phyloP scores from a whole-genome alignment of 2,888 invertebrate species.

The Protodeltote pygarga region DNA sequence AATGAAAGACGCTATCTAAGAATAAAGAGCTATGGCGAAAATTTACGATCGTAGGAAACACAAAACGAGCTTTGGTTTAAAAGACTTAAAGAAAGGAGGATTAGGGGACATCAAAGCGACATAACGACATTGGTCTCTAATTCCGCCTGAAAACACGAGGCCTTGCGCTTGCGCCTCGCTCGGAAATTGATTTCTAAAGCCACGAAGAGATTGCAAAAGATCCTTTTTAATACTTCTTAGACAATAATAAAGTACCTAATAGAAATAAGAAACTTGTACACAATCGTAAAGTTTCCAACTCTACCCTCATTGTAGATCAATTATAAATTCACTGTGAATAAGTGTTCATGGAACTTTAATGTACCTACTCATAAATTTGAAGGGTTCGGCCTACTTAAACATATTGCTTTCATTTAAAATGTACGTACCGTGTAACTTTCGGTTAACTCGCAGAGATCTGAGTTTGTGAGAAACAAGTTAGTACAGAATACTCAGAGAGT shows the following conservation, averaged over 20 bases:
- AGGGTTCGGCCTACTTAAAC: constrained; percentile 42
- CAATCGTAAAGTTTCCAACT: neutral
- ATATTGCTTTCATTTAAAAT: constrained; percentile 57
- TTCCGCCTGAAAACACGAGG: no score
- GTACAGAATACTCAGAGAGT: constrained; percentile 13
- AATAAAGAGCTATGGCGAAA: no score
- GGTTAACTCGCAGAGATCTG: constrained; percentile 28
- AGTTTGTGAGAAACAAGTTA: constrained; percentile 39
- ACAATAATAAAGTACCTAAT: constrained; percentile 1
- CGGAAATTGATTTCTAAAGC: no score
- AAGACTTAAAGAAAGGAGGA: no score
- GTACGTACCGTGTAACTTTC: constrained; percentile 43
- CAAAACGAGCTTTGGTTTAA: no score
- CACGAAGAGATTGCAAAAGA: no score
- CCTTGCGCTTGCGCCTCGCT: no score
- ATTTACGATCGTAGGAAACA: no score
- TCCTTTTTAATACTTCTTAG: no score
- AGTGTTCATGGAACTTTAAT: constrained; percentile 48
- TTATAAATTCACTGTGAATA: constrained; percentile 47
- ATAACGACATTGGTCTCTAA: no score
- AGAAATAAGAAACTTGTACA: neutral
- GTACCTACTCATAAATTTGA: constrained; percentile 33
- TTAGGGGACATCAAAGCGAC: no score
- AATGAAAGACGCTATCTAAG: no score
- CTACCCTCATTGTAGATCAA: constrained; percentile 30